phyloP scores from a whole-genome alignment of 2,113 vertebrate species.

The Tupaia chinensis region DNA sequence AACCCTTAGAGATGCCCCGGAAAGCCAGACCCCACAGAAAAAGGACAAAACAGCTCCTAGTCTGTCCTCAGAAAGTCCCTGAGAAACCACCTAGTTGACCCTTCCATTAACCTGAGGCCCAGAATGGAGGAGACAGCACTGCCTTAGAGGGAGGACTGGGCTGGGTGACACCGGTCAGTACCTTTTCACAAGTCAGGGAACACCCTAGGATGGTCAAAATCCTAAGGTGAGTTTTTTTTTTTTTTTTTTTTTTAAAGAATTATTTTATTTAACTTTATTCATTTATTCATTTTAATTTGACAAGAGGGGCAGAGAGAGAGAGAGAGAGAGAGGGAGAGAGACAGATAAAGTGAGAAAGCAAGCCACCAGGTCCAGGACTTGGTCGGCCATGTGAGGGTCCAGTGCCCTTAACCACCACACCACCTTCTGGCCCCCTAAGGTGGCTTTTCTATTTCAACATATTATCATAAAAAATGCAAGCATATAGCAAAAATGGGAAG shows the following conservation, averaged over 20 bases:
- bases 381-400: no score
- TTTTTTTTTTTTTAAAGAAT: no score
- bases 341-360: no score
- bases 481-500: neutral
- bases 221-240: neutral
- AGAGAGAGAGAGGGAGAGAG: no score
- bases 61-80: neutral
- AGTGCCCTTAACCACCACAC: no score
- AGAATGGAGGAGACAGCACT: neutral
- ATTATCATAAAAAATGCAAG: constrained; percentile 9
- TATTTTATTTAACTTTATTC: no score
- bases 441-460: neutral
- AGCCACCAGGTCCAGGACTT: no score
- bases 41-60: neutral
- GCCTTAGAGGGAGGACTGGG: neutral
- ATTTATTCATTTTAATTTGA: no score
- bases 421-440: no score
- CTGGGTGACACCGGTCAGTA: neutral
- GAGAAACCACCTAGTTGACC: neutral
- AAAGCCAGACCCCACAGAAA: neutral
- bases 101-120: neutral
- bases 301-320: no score
- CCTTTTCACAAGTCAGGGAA: neutral
- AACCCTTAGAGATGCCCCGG: neutral
- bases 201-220: neutral